Evolutionary conservation across 92 coral and sea anemone species (phyloP).

Genomic region (Pocillopora meandrina): DNA sequence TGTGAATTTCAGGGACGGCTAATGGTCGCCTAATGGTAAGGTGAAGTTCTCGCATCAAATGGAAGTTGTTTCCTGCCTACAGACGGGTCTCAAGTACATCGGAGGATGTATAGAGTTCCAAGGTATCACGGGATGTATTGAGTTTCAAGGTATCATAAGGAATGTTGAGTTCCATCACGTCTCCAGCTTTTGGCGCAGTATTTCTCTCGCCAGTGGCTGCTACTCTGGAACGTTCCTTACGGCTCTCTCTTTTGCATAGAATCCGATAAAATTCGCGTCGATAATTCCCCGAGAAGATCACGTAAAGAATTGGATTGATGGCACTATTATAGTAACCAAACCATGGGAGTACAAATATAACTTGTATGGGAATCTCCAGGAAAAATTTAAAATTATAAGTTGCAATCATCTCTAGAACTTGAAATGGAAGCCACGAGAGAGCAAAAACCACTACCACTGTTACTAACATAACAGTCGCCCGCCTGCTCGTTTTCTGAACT

Average conservation of each 20-base stretch:
- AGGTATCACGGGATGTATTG: too few relatives aligned
- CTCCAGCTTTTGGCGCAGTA: not conserved
- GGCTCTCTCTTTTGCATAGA: slow-evolving; percentile 37
- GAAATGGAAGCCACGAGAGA: slow-evolving; percentile 71
- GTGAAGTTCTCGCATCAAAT: too few relatives aligned
- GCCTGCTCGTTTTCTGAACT: slow-evolving; percentile 55
- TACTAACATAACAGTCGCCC: slow-evolving; percentile 72
- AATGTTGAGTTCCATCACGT: too few relatives aligned
- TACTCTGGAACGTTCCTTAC: slow-evolving; percentile 33
- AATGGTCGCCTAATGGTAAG: too few relatives aligned
- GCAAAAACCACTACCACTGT: slow-evolving; percentile 72
- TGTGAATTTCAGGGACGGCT: too few relatives aligned
- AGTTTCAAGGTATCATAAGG: too few relatives aligned
- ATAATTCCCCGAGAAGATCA: slow-evolving; percentile 74
- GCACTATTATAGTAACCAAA: slow-evolving; percentile 73
- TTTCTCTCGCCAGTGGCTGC: not conserved
- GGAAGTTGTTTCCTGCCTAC: too few relatives aligned
- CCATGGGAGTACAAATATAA: slow-evolving; percentile 55
- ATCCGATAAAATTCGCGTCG: slow-evolving; percentile 71
- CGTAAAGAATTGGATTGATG: slow-evolving; percentile 73
- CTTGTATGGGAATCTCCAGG: slow-evolving; percentile 28
- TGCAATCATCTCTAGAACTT: slow-evolving; percentile 37
- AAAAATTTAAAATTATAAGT: not conserved
- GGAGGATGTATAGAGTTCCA: too few relatives aligned
- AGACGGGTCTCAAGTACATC: too few relatives aligned